Evolutionary conservation across 2,888 invertebrate genomes (phyloP), one percentile per base, ranked within the genome.

Genomic region (Ptychoptera albimana): DNA sequence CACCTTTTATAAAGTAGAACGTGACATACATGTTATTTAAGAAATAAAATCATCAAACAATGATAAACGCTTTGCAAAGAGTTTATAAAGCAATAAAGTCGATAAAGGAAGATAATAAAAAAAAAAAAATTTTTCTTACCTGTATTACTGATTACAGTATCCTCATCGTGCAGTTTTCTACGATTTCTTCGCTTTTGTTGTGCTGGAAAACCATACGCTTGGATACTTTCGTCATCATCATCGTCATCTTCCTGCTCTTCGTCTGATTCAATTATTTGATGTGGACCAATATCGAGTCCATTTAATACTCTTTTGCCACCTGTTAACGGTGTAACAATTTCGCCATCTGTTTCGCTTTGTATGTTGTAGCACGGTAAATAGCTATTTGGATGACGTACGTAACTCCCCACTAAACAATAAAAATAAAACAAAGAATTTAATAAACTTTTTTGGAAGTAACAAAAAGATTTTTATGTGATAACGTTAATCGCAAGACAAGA

Each of bases 301-400:
- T 53, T 55, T 39, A 54, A 51, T 31, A 54, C 47, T 50, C 53
- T 49, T 49, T 51, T 46, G 46, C 49, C 49, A 47, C 53, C 51
- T 12, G 50, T 51, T 45, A 55, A 49, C 39, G 55, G 53, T 36
- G 54, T 61, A 47, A 60, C 60, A 5, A 23, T 7, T 55, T 76
- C 76, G 49, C 70, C 72, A 57, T 77, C 76, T 47, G 73, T 72
- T 60, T 77, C 76, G 55, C 75, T 76, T 55, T 74, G 77, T 55
- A 77, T 76, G 58, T 77, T 78, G 61, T 79, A 77, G 44, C 60
- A 59, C 48, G 84, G 84, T 57, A 87, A 73, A 69, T 87, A 88
- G 54, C 81, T 77, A 66, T 88, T 84, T 46, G 84, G 85, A 70
- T 87, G 86, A 55, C 82, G 74, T 57, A 84, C 71, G 66, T 85